Base-by-base conservation (phyloP, 2,888 invertebrate genomes). In the Parnassius smintheus region DNA sequence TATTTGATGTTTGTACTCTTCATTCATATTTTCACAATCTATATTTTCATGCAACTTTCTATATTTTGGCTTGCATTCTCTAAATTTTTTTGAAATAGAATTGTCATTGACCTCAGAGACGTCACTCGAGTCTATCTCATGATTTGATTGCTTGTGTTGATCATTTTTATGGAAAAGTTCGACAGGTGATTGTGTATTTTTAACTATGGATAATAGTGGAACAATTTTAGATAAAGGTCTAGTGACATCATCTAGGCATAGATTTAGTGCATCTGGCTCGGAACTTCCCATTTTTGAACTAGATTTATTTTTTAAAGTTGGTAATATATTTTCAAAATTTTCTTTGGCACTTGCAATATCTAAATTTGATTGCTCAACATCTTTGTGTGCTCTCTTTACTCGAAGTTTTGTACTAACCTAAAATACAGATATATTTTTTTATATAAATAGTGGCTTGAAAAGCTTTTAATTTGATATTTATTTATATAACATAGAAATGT, bases 121-220 rank as follows among this genome's bases (percentile, higher is more conserved):
- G 35, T 35, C 35, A 46, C 45, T 52, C 35, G 25, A 10, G 22
- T 41, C 54, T 54, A 48, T 48, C 10, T 54, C 18, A 9, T 41
- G 9, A 13, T 10, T 54, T 2, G 10, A 46, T 59, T 59, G n/a
- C 9, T 49, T 54, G 41, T 53, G 13, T 42, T 60, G 42, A 49
- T 60, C 18, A 48, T 49, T 42, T 2, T 12, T 18, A 13, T 49
- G n/a, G 22, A 60, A 11, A 8, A 54, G 10, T 49, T 41, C 42
- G n/a, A 42, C 49, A 42, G 60, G 60, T 4, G 59, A 12, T 41
- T 52, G 10, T 22, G 48, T 46, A 45, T 61, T 42, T 44, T 56
- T 35, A 41, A 52, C 12, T 18, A 51, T 56, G 18, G 56, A 61
- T 13, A 50, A 25, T 4, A 13, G 10, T 13, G 61, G 45, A 35